These are phyloP conservation scores for Sipha maydis DNA, from an alignment of 2,888 invertebrate genomes.

Conservation along the genomic window DNA sequence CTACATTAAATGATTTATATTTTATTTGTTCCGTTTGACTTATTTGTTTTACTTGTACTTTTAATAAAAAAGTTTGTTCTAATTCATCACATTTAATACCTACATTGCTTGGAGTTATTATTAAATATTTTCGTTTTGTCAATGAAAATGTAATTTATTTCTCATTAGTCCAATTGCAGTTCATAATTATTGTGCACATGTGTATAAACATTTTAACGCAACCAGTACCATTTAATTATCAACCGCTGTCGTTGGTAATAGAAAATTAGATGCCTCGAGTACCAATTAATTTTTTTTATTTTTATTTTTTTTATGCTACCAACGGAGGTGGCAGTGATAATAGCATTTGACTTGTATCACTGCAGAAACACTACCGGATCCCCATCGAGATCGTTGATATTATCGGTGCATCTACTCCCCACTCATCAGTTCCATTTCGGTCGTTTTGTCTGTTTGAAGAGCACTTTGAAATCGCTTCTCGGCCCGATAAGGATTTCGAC, in stretches of 20 bases:
- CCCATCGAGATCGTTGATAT: slow-evolving; percentile 44
- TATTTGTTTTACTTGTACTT: no score
- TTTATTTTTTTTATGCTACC: neutral
- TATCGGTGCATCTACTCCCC: slow-evolving; percentile 9
- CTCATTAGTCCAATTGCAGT: no score
- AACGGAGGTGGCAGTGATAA: neutral
- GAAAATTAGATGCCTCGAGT: slow-evolving; percentile 17
- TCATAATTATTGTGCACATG: no score
- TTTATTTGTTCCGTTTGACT: no score
- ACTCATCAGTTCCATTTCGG: slow-evolving; percentile 18
- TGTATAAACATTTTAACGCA: no score
- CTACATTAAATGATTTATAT: no score
- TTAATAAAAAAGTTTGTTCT: no score
- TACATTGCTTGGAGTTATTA: no score
- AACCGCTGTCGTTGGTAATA: neutral
- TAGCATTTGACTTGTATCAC: slow-evolving; percentile 31
- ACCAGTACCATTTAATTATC: neutral
- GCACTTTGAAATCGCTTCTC: slow-evolving; percentile 41
- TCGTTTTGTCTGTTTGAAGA: slow-evolving; percentile 40
- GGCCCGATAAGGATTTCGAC: slow-evolving; percentile 41
- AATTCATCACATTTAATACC: no score
- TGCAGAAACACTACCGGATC: slow-evolving; percentile 5
- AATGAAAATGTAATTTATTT: no score
- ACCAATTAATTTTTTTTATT: neutral
- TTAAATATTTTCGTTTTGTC: no score